A percentile compares a stretch with the other conserved stretches of the same genome.
Conservation (phyloP, 2,888 invertebrate species). For the Slavum lentiscoides region DNA sequence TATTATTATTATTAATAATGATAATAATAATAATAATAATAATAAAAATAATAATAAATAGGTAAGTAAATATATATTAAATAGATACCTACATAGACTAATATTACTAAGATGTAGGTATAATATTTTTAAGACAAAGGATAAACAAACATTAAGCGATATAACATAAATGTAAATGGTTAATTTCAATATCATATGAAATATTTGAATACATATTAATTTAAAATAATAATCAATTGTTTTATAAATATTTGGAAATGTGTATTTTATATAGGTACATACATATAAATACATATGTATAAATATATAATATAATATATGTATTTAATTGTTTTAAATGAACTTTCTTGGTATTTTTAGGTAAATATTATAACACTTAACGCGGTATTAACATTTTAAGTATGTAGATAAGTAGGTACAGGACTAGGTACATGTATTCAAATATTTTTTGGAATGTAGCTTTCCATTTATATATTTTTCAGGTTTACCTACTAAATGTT, state of each 20-base stretch:
- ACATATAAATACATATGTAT: not conserved
- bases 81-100: slow-evolving; percentile 8
- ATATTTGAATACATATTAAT: slow-evolving; percentile 36
- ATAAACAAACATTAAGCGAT: slow-evolving; percentile 44
- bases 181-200: slow-evolving; percentile 50
- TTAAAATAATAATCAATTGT: slow-evolving; percentile 12
- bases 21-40: slow-evolving; percentile 32
- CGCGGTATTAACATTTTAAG: slow-evolving; percentile 17
- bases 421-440: slow-evolving; percentile 24
- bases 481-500: slow-evolving; percentile 16
- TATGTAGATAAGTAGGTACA: not conserved
- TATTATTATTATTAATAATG: slow-evolving; percentile 21
- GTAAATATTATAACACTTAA: not conserved
- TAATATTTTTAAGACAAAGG: slow-evolving; percentile 36
- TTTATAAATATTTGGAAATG: slow-evolving; percentile 24
- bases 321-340: slow-evolving; percentile 10
- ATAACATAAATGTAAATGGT: slow-evolving; percentile 39
- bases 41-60: slow-evolving; percentile 22
- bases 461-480: slow-evolving; percentile 47
- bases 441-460: slow-evolving; percentile 47
- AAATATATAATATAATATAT: not conserved
- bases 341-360: slow-evolving; percentile 1
- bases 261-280: not conserved
- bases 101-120: slow-evolving; percentile 21
- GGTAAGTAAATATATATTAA: not conserved